These are phyloP conservation scores for Danio kyathit DNA, from an alignment of 2,797 vertebrate genomes.

Conservation along the genomic window DNA sequence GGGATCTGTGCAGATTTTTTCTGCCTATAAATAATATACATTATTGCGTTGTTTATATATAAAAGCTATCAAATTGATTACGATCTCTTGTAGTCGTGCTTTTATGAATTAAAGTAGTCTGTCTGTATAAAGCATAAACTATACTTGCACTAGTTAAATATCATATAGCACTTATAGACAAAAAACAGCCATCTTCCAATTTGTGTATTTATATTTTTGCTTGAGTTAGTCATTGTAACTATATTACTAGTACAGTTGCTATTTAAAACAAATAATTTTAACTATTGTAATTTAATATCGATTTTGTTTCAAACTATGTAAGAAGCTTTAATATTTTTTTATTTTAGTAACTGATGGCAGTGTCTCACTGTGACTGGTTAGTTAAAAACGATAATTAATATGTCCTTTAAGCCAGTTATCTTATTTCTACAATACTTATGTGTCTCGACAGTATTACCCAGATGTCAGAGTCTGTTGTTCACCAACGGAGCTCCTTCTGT, in stretches of 20 bases:
- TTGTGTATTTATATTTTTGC: too few relatives aligned
- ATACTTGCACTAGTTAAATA: neutral
- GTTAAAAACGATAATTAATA: neutral
- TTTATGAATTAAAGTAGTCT: neutral
- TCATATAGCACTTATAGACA: too few relatives aligned
- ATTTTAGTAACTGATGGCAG: neutral
- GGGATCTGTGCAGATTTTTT: neutral
- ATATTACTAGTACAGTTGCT: too few relatives aligned
- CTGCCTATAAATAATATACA: neutral
- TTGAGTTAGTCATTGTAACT: too few relatives aligned
- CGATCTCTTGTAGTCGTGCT: neutral
- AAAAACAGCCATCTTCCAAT: too few relatives aligned
- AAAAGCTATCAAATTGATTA: neutral
- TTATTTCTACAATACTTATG: neutral
- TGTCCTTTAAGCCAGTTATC: neutral
- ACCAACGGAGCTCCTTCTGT: constrained; percentile 31
- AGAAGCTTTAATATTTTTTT: neutral
- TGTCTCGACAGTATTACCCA: constrained; percentile 67
- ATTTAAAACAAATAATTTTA: too few relatives aligned
- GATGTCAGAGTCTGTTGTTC: constrained; percentile 72
- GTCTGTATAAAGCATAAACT: neutral
- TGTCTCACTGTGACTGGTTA: neutral
- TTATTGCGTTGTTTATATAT: neutral
- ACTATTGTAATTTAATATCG: too few relatives aligned
- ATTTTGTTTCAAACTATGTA: too few relatives aligned